Evolutionary conservation across 1,140 invertebrate genomes (phyloP), one percentile per base, ranked within the genome.

Genomic region (Conopomorpha cramerella): DNA sequence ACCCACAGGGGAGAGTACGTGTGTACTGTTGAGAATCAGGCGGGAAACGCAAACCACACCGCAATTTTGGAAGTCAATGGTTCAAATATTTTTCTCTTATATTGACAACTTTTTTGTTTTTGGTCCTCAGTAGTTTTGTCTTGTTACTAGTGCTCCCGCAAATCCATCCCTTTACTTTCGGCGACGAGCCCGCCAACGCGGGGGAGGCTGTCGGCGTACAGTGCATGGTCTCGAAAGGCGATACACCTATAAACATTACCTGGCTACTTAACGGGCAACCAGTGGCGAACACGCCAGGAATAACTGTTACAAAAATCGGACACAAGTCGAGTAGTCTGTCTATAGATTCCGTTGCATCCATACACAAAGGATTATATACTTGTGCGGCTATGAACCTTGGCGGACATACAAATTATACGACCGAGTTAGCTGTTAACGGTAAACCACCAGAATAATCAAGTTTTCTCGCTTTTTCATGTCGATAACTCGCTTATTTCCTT

Each of bases 171-270:
- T 87, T 88, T 54, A 81, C 80, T 25, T 87, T 86, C 51, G 83
- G 82, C 28, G 82, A 85, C 30, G 80, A 82, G 42, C 77, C 82
- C 41, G 72, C 82, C 30, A 84, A 83, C 54, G 73, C 79, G 23
- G 82, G 82, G 13, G 82, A 84, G 26, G 80, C 78, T 27, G 80
- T 80, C 19, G 80, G 79, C 19, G 70, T 81, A 34, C 78, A 82
- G 29, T 90, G 88, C 60, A 83, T 83, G 39, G 84, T 89, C 26
- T 82, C 84, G 36, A 88, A 89, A 55, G 90, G 90, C 3, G 89
- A 91, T 55, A 77, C 83, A 38, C 89, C 90, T 1, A 78, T 92
- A 26, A 82, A 83, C 43, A 88, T 92, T 23, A 80, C 78, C 6
- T 90, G 88, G 87, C 68, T 71, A 26, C 71, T 83, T 40, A 82